Evolutionary conservation across 2,797 vertebrate genomes (phyloP), one percentile per base, ranked within the genome.

Genomic region (Danio jaintianensis): DNA sequence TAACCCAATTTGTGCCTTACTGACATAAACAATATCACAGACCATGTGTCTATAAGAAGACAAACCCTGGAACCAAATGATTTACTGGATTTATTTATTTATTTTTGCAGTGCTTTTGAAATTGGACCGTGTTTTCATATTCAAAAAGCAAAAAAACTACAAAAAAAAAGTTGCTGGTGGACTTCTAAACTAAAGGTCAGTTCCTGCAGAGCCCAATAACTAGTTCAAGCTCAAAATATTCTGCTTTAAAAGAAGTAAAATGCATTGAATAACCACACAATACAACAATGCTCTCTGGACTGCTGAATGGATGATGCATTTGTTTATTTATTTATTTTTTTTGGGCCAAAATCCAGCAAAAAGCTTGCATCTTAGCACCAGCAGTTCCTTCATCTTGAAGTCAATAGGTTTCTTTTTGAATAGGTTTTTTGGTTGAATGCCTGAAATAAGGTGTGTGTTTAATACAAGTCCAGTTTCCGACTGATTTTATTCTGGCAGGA

Each of bases 131-230:
- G 22, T 36, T 29, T 29, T 29, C n/a, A 29, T 55, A 55, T 50
- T 12, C 1, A 18, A 11, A 58, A 58, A 11, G 55, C 22, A 58
- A 12, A 22, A 55, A 16, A 20, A 53, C n/a, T n/a, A n/a, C n/a
- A 53, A 0, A 2, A 53, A 29, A 7, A 56, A 36, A 15, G 13
- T 8, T 36, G 66, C 22, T 36, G 8, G 47, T 69, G 38, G 38
- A 29, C 15, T 4, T 69, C 36, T 69, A 11, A 69, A n/a, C 47
- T 16, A 50, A 66, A 66, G 63, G 63, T 47, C 43, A 47, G 12
- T 47, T 67, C 64, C 43, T 67, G 29, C 22, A 48, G 42, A 47
- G 64, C 43, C 16, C 13, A 29, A 67, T 22, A 29, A 13, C 42
- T 22, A 0, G 22, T 22, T 20, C 13, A 12, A 45, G 18, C 22